Evolutionary conservation across 2,113 vertebrate species (phyloP), one percentile per base, ranked within the genome.

Genomic region (Heptranchias perlo): DNA sequence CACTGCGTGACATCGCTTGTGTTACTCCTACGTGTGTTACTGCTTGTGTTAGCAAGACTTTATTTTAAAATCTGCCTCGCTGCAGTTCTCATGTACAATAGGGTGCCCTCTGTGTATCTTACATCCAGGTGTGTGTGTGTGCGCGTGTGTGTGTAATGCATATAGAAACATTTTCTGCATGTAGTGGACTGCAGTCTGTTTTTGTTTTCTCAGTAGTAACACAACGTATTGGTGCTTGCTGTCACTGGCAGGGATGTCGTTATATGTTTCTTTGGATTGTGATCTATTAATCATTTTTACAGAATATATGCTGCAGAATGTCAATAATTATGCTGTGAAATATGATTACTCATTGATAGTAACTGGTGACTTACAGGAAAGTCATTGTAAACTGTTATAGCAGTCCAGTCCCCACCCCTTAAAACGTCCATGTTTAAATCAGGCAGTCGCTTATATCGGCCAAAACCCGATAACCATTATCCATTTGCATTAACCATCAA

Each of bases 211-310:
- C 35, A 93, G 58, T 18, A 62, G 58, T 93, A 21, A 39, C 58
- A n/a, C 5, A 18, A n/a, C n/a, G n/a, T n/a, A n/a, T n/a, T n/a
- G n/a, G 18, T 62, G 58, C n/a, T 93, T 62, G 58, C 89, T 93
- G 58, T 21, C 28, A 93, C 18, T 16, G n/a, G 84, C 31, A n/a
- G 89, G 31, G 54, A 58, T 39, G 35, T 5, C 58, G 21, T 35
- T 39, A 58, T 93, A 18, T 39, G 64, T 93, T 62, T 92, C 52
- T 92, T 61, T n/a, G 31, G 31, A 92, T 61, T 92, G 31, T 61
- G 87, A n/a, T 5, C 87, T 92, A 58, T 61, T 92, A 92, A 92
- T 92, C 87, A 92, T 35, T 54, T 92, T 35, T 61, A 92, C 87
- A 58, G 87, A 61, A 92, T 92, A 93, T 23, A 39, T 91, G 87